Percentiles rank a stretch among this genome's conserved stretches.
Evolutionary conservation across 2,888 invertebrate species (phyloP).

Genomic region (Agrochola circellaris): DNA sequence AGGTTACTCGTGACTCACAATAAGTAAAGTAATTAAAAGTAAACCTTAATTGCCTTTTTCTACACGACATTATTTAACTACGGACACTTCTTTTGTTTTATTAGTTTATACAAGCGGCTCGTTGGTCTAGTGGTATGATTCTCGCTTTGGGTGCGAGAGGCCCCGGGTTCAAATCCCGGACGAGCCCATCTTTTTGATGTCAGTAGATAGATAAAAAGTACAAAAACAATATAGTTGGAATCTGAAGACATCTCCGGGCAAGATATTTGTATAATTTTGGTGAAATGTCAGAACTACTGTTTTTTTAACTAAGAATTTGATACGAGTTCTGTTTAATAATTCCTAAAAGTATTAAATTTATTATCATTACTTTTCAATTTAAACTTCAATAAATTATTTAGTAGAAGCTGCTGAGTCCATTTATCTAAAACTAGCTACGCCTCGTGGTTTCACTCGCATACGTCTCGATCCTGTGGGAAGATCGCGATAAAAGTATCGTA

Average conservation of each 20-base stretch:
- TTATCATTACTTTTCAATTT: not conserved
- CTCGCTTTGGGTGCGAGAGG: constrained; percentile 56
- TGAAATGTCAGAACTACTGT: fast-evolving
- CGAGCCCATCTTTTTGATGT: constrained; percentile 38
- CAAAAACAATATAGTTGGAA: not conserved
- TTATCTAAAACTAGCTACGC: too few relatives aligned
- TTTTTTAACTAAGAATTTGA: not conserved
- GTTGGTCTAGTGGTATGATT: constrained; percentile 59
- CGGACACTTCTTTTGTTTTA: constrained; percentile 7
- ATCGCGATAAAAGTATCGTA: too few relatives aligned
- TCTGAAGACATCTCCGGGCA: not conserved
- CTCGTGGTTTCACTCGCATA: too few relatives aligned
- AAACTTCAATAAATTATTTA: not conserved
- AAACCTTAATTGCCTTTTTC: not conserved
- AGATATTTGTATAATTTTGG: not conserved
- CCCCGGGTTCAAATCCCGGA: constrained; percentile 58
- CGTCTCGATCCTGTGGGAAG: too few relatives aligned
- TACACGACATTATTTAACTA: not conserved
- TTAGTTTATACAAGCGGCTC: constrained; percentile 19
- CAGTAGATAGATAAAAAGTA: not conserved
- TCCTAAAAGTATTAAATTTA: not conserved
- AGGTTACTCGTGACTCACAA: too few relatives aligned
- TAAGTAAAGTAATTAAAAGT: not conserved
- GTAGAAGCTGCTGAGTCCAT: not conserved
- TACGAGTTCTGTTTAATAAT: not conserved